phyloP scores from a whole-genome alignment of 2,888 invertebrate genomes.

The Noctua comes region DNA sequence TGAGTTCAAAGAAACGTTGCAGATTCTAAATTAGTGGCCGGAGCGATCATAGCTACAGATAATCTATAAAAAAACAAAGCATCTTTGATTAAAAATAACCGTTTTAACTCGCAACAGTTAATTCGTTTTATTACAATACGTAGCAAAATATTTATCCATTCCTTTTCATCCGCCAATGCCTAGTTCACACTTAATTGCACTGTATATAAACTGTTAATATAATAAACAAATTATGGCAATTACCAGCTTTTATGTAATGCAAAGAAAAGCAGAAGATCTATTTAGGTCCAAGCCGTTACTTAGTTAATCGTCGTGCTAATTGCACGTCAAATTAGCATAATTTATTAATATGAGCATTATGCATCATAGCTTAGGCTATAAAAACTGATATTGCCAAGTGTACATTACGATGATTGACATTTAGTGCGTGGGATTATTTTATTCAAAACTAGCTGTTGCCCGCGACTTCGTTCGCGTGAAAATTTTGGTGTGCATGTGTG shows the following conservation, averaged over 20 bases:
- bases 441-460: too few species aligned
- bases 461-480: too few species aligned
- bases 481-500: too few species aligned
- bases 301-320: constrained; percentile 9
- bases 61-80: constrained; percentile 18
- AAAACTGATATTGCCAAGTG: background rate
- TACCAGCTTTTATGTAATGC: constrained; percentile 6
- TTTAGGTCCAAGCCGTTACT: constrained; percentile 9
- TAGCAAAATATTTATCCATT: constrained; percentile 9
- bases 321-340: constrained; percentile 12
- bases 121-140: constrained; percentile 23
- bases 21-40: constrained; percentile 17
- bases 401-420: background rate
- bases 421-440: background rate
- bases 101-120: constrained; percentile 7
- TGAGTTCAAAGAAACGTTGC: background rate
- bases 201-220: background rate
- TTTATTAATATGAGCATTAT: background rate
- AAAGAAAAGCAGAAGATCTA: constrained; percentile 15
- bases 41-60: constrained; percentile 31
- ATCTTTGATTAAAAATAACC: constrained; percentile 37
- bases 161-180: background rate
- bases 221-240: constrained; percentile 7
- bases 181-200: background rate
- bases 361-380: background rate